Conservation (phyloP, 2,113 vertebrate genomes). For the Urocolius indicus region DNA sequence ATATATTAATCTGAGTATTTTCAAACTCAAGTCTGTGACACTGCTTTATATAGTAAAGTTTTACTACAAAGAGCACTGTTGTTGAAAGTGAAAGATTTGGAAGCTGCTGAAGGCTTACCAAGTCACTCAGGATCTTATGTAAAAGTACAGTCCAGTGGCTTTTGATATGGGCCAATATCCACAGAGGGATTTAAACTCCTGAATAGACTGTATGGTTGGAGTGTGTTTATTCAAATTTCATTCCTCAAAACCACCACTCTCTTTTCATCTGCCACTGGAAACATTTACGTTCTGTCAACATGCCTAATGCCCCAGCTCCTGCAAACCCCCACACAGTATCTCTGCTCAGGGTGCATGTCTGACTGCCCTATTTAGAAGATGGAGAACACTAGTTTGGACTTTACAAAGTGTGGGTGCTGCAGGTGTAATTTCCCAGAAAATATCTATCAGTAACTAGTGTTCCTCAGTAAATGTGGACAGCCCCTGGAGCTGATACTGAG, state of each 20-base stretch:
- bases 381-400: not conserved
- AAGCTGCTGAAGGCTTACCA: constrained; percentile 33
- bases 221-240: constrained; percentile 43
- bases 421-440: not conserved
- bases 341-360: not conserved
- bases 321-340: not conserved
- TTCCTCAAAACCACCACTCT: not conserved
- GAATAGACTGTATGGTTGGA: not conserved
- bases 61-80: constrained; percentile 49
- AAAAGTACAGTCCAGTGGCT: not conserved
- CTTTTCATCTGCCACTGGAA: constrained; percentile 36
- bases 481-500: not conserved
- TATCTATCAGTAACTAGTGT: not conserved
- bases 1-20: not conserved
- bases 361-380: not conserved
- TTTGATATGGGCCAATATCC: constrained; percentile 54
- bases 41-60: not conserved
- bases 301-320: not conserved
- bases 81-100: constrained; percentile 32
- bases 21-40: not conserved
- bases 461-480: not conserved
- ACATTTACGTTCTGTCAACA: not conserved
- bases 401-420: not conserved
- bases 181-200: constrained; percentile 35
- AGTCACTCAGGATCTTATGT: constrained; percentile 40